A percentile compares a stretch with the other conserved stretches of the same genome.
Evolutionary conservation across 1,140 invertebrate genomes (phyloP).

Genomic region (Drosophila melanica): DNA sequence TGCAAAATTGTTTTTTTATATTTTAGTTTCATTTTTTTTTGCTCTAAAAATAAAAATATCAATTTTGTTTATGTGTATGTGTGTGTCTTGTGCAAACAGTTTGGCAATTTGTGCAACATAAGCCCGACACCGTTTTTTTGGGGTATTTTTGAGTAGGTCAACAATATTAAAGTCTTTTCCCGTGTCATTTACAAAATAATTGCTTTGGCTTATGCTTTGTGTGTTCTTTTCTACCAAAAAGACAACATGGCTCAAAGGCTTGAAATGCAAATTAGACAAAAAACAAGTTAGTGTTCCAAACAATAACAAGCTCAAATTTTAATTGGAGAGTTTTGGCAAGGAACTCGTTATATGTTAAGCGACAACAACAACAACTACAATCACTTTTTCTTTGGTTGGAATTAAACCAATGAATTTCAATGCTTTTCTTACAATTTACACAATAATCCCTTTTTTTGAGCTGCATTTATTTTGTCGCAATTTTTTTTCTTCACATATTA

Average conservation of each 20-base stretch:
- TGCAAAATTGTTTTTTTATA: constrained; percentile 55
- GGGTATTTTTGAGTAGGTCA: constrained; percentile 37
- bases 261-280: constrained; percentile 36
- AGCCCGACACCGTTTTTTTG: constrained; percentile 21
- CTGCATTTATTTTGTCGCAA: constrained; percentile 10
- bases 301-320: constrained; percentile 5
- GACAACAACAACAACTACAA: background rate
- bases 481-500: background rate
- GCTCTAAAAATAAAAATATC: constrained; percentile 1
- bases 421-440: constrained; percentile 3
- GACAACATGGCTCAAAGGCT: constrained; percentile 14
- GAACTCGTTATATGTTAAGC: background rate
- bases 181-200: constrained; percentile 54
- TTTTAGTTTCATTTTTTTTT: constrained; percentile 36
- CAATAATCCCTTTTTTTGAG: background rate
- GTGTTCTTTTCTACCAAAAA: constrained; percentile 13
- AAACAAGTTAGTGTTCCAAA: constrained; percentile 3
- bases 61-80: constrained; percentile 5
- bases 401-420: constrained; percentile 5
- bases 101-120: constrained; percentile 42
- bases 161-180: constrained; percentile 39
- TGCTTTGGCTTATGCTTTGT: constrained; percentile 45
- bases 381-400: background rate
- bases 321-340: background rate
- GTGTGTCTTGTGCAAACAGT: constrained; percentile 36